A percentile compares a stretch with the other conserved stretches of the same genome.
Evolutionary conservation across 1,140 invertebrate species (phyloP).

Genomic region (Bombus affinis): DNA sequence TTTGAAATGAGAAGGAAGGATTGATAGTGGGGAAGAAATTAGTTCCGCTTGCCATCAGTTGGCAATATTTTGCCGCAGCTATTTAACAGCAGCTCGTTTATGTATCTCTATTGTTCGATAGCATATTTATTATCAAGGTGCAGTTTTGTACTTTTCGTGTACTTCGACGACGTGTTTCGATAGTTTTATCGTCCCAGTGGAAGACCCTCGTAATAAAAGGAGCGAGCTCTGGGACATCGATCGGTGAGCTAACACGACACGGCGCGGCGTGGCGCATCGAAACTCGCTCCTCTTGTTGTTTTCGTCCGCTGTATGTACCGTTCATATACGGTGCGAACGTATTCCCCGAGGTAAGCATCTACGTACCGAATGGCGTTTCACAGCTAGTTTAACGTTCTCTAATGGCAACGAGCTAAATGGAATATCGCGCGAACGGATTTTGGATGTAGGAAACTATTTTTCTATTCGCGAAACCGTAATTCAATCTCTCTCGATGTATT

Average conservation of each 20-base stretch:
- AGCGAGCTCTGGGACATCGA: not conserved
- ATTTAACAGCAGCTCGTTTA: not conserved
- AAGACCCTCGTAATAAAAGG: not conserved
- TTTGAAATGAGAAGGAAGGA: not conserved
- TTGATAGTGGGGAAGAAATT: not conserved
- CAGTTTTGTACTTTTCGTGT: slow-evolving; percentile 1
- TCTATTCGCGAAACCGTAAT: not conserved
- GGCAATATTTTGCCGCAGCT: not conserved
- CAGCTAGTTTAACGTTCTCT: not conserved
- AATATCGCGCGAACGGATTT: not conserved
- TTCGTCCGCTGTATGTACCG: not conserved
- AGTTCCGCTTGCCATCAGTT: not conserved
- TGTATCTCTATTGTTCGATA: slow-evolving; percentile 6
- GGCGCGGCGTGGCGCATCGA: not conserved
- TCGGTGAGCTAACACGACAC: not conserved
- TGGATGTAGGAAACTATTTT: not conserved
- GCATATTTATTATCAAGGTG: slow-evolving; percentile 13
- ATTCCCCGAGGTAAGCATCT: not conserved
- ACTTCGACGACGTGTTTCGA: not conserved
- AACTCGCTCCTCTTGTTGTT: slow-evolving; percentile 11
- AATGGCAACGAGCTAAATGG: not conserved
- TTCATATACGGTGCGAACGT: not conserved
- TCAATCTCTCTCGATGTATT: not conserved
- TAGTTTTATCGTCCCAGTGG: not conserved
- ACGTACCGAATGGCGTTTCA: not conserved